Evolutionary conservation across 2,888 invertebrate species (phyloP).

Genomic region (Dicranocentrus wangi): DNA sequence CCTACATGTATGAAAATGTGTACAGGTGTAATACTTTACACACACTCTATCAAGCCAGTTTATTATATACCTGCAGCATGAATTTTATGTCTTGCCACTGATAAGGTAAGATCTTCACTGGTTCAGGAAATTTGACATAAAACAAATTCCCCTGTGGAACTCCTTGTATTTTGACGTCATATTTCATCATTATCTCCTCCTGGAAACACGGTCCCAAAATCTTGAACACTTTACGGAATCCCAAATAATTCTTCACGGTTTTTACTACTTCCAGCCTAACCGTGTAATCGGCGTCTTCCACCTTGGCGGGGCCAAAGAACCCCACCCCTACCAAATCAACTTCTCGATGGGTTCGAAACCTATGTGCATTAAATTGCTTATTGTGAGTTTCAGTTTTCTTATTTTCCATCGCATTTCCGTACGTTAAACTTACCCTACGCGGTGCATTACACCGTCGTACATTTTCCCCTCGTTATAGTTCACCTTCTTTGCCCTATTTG

Average conservation of each 20-base stretch:
- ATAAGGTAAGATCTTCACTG: conserved; percentile 71
- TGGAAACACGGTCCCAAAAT: not conserved
- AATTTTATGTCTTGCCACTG: conserved; percentile 35
- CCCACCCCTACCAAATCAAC: conserved; percentile 16
- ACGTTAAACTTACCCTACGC: no score
- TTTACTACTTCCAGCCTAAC: not conserved
- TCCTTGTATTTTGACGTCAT: not conserved
- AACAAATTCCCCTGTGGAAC: conserved; percentile 14
- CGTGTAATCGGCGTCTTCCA: not conserved
- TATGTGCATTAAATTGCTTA: no score
- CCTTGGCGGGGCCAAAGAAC: conserved; percentile 42
- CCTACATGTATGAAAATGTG: no score
- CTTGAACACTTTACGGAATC: not conserved
- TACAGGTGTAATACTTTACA: no score
- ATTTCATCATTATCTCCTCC: not conserved
- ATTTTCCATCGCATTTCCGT: no score
- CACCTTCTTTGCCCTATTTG: no score
- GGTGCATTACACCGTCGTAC: no score
- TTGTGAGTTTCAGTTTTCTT: no score
- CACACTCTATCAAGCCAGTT: no score
- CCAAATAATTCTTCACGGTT: not conserved
- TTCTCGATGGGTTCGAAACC: conserved; percentile 20
- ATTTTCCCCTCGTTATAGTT: no score
- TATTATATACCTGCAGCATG: conserved; percentile 18
- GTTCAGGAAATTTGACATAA: conserved; percentile 9